Evolutionary conservation across 2,888 invertebrate species (phyloP).

Genomic region (Pristionchus fissidentatus): DNA sequence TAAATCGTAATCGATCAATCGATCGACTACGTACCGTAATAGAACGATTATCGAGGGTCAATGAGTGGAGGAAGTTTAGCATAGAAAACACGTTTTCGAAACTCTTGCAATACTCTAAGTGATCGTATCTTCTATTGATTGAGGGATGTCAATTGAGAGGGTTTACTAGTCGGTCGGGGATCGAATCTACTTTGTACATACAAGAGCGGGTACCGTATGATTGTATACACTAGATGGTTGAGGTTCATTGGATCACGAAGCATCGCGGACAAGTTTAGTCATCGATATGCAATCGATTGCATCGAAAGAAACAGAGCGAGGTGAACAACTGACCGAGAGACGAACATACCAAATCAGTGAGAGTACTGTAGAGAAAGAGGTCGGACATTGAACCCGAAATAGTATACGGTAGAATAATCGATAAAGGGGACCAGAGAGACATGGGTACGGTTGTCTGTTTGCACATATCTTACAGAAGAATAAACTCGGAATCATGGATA

Average conservation of each 20-base stretch:
- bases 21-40: neutral
- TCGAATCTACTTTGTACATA: constrained; percentile 30
- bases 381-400: neutral
- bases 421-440: neutral
- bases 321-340: neutral
- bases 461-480: constrained; percentile 15
- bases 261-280: constrained; percentile 21
- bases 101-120: constrained; percentile 30
- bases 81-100: neutral
- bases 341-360: constrained; percentile 1
- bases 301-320: constrained; percentile 25
- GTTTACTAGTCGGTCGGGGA: neutral
- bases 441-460: constrained; percentile 1
- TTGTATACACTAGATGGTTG: constrained; percentile 16
- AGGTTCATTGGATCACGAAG: constrained; percentile 5
- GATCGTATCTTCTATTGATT: neutral
- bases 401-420: neutral
- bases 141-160: neutral
- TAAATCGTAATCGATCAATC: neutral
- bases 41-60: neutral
- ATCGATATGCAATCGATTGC: constrained; percentile 25
- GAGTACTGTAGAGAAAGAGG: constrained; percentile 12
- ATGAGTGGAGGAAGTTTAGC: neutral
- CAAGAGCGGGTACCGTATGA: constrained; percentile 22
- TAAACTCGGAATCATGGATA: constrained; percentile 24